These are phyloP conservation scores for Sebastes jordani DNA, from an alignment of 2,797 vertebrate genomes.

Conservation along the genomic window DNA sequence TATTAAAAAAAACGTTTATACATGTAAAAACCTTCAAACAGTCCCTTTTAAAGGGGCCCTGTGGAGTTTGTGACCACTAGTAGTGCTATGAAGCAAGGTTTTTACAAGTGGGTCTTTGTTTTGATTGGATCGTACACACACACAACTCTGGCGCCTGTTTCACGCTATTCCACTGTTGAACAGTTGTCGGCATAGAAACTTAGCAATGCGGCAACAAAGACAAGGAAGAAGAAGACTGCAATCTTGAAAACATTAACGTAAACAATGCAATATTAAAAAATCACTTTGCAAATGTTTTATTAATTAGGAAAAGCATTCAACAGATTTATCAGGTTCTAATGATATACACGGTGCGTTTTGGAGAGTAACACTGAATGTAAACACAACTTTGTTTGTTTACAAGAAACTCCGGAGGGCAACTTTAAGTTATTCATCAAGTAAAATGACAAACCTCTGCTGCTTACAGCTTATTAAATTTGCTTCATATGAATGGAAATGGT, in stretches of 20 bases:
- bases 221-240: background rate
- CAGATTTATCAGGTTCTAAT: background rate
- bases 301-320: background rate
- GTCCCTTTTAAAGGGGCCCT: too few relatives aligned
- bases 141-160: too few relatives aligned
- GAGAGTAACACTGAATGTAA: background rate
- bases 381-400: background rate
- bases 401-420: background rate
- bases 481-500: background rate
- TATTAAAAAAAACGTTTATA: too few relatives aligned
- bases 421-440: background rate
- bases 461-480: background rate
- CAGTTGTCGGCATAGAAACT: background rate
- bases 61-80: too few relatives aligned
- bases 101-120: too few relatives aligned
- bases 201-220: background rate
- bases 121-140: too few relatives aligned
- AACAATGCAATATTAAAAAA: background rate
- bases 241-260: background rate
- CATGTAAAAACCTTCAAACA: rapidly evolving
- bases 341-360: background rate
- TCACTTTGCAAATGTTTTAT: background rate
- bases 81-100: too few relatives aligned
- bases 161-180: too few relatives aligned
- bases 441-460: background rate